phyloP scores from a whole-genome alignment of 2,797 vertebrate species.

The Sebastes itinus region DNA sequence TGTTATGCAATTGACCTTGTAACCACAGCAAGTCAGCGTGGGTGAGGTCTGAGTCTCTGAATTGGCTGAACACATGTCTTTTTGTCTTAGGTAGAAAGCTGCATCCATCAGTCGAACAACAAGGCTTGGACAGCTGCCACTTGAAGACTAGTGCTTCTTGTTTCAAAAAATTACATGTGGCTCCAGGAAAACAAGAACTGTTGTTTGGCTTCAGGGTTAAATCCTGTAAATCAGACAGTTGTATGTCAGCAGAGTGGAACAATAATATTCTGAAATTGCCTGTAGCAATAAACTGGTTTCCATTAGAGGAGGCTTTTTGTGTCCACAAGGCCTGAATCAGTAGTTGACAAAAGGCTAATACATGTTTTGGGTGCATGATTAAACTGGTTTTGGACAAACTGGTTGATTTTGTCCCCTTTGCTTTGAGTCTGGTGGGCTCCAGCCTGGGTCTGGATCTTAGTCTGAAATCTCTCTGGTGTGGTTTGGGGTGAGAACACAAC shows the following conservation, averaged over 20 bases:
- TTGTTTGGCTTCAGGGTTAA: not conserved
- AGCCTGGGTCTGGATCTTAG: not conserved
- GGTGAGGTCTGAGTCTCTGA: constrained; percentile 11
- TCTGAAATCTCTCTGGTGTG: not conserved
- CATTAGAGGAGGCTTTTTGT: not conserved
- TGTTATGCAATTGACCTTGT: constrained; percentile 27
- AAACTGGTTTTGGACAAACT: not conserved
- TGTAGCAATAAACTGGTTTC: not conserved
- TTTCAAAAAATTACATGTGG: constrained; percentile 18
- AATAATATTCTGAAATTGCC: constrained; percentile 11
- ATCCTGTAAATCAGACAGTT: not conserved
- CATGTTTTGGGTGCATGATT: not conserved
- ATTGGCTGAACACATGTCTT: constrained; percentile 28
- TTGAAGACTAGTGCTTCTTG: constrained; percentile 19
- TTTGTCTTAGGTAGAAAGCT: constrained; percentile 34
- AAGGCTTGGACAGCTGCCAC: constrained; percentile 30
- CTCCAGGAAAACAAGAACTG: constrained; percentile 26
- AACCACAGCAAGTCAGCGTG: not conserved
- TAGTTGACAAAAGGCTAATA: not conserved
- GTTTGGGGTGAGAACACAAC: not conserved
- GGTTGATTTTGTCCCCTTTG: not conserved
- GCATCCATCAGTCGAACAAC: constrained; percentile 31
- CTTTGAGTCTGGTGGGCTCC: not conserved
- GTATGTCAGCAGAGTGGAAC: constrained; percentile 13
- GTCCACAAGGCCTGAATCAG: not conserved